Evolutionary conservation across 2,888 invertebrate genomes (phyloP).

Genomic region (Drosophila neonasuta): DNA sequence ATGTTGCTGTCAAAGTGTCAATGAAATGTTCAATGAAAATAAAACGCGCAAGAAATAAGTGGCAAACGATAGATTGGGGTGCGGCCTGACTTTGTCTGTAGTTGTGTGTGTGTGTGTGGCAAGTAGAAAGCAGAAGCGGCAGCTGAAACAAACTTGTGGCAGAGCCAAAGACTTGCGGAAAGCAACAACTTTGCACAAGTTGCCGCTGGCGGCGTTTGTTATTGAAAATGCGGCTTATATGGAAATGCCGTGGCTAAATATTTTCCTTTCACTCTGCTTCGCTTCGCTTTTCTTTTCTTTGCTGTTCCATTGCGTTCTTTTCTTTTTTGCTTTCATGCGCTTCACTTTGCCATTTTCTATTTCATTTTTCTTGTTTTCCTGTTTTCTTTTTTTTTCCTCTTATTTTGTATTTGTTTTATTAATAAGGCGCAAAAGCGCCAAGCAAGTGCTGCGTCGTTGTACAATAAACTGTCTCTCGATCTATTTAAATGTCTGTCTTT

Average conservation of each 20-base stretch:
- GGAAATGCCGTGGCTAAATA: slow-evolving; percentile 61
- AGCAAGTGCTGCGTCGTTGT: slow-evolving; percentile 36
- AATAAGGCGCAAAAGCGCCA: slow-evolving; percentile 61
- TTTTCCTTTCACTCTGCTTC: slow-evolving; percentile 7
- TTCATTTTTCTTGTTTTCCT: slow-evolving; percentile 7
- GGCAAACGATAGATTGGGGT: not conserved
- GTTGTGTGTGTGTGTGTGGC: not conserved
- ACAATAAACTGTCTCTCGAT: slow-evolving; percentile 21
- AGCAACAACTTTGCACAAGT: slow-evolving; percentile 69
- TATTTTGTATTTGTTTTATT: slow-evolving; percentile 70
- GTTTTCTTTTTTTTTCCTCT: not conserved
- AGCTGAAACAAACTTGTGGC: slow-evolving; percentile 33
- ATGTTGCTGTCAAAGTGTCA: slow-evolving; percentile 77
- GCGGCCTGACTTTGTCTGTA: not conserved
- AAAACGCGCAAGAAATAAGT: slow-evolving; percentile 70
- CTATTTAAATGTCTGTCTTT: slow-evolving; percentile 4
- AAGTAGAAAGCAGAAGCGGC: not conserved
- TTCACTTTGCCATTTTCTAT: slow-evolving; percentile 15
- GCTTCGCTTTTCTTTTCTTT: not conserved
- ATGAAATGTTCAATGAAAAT: slow-evolving; percentile 78
- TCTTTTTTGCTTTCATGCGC: not conserved
- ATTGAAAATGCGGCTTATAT: slow-evolving; percentile 74
- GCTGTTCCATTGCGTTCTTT: slow-evolving; percentile 1
- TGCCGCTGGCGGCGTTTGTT: slow-evolving; percentile 50
- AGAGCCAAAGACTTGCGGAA: slow-evolving; percentile 61